Conservation (phyloP, 2,888 invertebrate species). For the Andrena bicolor region DNA sequence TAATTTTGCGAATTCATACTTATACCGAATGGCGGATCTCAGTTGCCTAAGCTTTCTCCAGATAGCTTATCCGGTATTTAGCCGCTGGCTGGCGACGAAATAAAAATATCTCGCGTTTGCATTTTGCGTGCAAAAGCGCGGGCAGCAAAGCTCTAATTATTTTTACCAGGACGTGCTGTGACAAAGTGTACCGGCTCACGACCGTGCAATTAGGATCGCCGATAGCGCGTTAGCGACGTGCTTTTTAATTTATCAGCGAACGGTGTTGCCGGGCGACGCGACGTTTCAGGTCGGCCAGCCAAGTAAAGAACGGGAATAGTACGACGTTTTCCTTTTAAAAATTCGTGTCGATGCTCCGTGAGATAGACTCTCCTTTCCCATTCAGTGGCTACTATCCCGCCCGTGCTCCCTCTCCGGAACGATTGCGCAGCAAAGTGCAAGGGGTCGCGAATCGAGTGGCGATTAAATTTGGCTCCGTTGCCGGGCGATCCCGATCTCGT, state of each 20-base stretch:
- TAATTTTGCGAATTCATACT: background rate
- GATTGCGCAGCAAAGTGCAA: constrained; percentile 4
- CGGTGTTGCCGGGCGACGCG: constrained; percentile 39
- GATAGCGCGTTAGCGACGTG: constrained; percentile 53
- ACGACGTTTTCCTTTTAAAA: constrained; percentile 19
- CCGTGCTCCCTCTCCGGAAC: constrained; percentile 13
- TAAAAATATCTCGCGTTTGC: constrained; percentile 58
- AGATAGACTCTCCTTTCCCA: constrained; percentile 23
- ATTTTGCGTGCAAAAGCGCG: constrained; percentile 67
- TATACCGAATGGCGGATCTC: background rate
- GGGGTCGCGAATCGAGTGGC: constrained; percentile 44
- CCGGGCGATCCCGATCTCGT: constrained; percentile 28
- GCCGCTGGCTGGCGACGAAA: constrained; percentile 25
- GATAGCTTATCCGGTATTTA: constrained; percentile 17
- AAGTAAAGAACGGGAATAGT: constrained; percentile 14
- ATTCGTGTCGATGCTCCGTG: constrained; percentile 41
- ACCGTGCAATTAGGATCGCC: constrained; percentile 68
- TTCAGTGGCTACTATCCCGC: constrained; percentile 27
- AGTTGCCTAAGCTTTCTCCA: background rate
- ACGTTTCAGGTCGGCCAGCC: background rate
- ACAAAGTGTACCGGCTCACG: constrained; percentile 69
- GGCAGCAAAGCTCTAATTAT: constrained; percentile 65
- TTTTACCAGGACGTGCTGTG: constrained; percentile 63
- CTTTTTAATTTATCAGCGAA: constrained; percentile 68
- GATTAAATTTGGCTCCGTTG: constrained; percentile 59